Evolutionary conservation across 2,888 invertebrate genomes (phyloP), one percentile per base, ranked within the genome.

Genomic region (Himalopsyche kuldschensis): DNA sequence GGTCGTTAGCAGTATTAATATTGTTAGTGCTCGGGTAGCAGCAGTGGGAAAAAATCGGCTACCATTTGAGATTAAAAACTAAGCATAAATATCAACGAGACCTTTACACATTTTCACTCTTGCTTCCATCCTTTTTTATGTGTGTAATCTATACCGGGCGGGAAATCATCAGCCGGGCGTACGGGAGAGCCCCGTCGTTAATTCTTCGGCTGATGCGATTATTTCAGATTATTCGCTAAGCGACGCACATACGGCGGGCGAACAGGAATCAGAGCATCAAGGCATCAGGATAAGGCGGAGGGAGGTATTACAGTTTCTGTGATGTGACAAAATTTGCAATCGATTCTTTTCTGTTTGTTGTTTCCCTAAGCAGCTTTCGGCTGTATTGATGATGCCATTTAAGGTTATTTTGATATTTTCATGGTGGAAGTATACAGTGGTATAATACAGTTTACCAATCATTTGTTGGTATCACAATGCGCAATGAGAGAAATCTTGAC

Each of bases 121-220:
- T 8, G 69, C 15, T 27, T 4, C n/a, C 15, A 69, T 69, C 27
- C 27, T 69, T 30, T 20, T 27, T 69, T 69, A 10, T 69, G 69
- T 69, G 20, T 69, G 69, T 27, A 69, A 69, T 69, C 27, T 69
- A 20, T 27, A 69, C 8, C 69, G 11, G 20, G 11, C 69, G 69
- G 69, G 27, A 69, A 69, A 69, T 69, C 27, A 69, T 69, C 69
- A 69, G 69, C 69, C 24, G 27, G 69, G 41, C 15, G 41, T 15
- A 4, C 41, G 41, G 4, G 27, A 41, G 75, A 55, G 77, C 31
- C 47, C 30, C 48, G 76, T 76, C 81, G 47, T 81, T 81, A 76
- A 76, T 81, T 81, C 75, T 75, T 76, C 76, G 48, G 76, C 63
- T 81, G 76, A 81, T 81, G 81, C 81, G 81, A 81, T 81, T 81